Conservation (phyloP, 2,888 invertebrate species). For the Pasiphila rectangulata region DNA sequence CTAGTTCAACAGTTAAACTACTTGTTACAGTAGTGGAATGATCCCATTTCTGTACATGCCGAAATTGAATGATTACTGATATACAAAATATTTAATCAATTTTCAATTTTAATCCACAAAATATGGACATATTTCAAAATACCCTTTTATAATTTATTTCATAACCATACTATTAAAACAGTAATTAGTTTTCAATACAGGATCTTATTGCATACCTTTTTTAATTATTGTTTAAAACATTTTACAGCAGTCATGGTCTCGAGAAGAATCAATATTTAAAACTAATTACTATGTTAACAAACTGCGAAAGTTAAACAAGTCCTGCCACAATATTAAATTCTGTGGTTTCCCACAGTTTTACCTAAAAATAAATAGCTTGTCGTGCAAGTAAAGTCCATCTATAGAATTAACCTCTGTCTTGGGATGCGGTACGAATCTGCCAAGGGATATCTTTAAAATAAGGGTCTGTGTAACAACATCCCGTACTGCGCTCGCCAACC, state of each 20-base stretch:
- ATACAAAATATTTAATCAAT: neutral
- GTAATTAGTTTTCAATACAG: neutral
- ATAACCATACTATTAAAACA: conserved; percentile 32
- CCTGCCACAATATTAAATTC: neutral
- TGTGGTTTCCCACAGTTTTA: neutral
- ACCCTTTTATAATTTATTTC: conserved; percentile 16
- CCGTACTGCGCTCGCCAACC: no score
- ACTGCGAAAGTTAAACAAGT: no score
- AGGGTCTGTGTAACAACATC: no score
- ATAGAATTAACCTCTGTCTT: neutral
- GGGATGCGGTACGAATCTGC: no score
- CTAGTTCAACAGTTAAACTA: no score
- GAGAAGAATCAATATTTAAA: no score
- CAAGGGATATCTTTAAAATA: no score
- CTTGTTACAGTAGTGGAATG: no score
- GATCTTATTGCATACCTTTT: no score
- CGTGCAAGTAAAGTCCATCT: conserved; percentile 1
- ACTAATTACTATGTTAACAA: no score
- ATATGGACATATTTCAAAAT: neutral
- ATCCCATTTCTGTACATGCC: conserved; percentile 59
- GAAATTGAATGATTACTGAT: conserved; percentile 39
- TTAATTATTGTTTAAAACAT: no score
- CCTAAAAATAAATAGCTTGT: conserved; percentile 4
- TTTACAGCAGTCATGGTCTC: no score
- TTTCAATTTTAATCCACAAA: neutral